Evolutionary conservation across 2,888 invertebrate genomes (phyloP).

Genomic region (Phalera bucephala): DNA sequence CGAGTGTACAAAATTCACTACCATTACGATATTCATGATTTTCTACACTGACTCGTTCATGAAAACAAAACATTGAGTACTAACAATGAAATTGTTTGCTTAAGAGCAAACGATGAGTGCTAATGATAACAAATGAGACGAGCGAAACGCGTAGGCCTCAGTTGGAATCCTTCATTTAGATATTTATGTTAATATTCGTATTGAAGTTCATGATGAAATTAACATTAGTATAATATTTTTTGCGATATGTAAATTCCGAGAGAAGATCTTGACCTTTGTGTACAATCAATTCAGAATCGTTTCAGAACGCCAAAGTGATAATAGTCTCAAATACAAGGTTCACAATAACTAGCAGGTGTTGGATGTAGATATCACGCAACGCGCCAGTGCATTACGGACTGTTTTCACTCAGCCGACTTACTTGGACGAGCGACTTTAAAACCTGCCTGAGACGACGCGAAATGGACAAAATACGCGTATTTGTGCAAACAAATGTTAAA

Average conservation of each 20-base stretch:
- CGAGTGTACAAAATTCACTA: conserved; percentile 18
- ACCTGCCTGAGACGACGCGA: conserved; percentile 59
- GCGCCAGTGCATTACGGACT: conserved; percentile 39
- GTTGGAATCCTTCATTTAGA: conserved; percentile 46
- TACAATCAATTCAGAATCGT: conserved; percentile 53
- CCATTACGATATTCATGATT: conserved; percentile 36
- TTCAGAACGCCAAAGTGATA: conserved; percentile 46
- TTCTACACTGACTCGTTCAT: conserved; percentile 44
- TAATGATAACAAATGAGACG: conserved; percentile 65
- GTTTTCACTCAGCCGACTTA: conserved; percentile 68
- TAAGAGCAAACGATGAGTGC: conserved; percentile 57
- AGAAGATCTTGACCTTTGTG: conserved; percentile 63
- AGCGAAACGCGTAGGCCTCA: conserved; percentile 37
- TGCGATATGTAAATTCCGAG: conserved; percentile 38
- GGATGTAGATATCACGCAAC: conserved; percentile 63
- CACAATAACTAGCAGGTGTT: conserved; percentile 62
- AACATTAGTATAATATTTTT: conserved; percentile 26
- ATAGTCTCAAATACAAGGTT: conserved; percentile 56
- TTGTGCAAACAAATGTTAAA: conserved; percentile 59
- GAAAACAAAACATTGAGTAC: conserved; percentile 49
- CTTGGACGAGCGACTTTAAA: conserved; percentile 55
- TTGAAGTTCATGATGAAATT: conserved; percentile 38
- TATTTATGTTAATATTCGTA: conserved; percentile 34
- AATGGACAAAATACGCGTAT: conserved; percentile 68
- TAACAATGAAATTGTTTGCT: conserved; percentile 67